phyloP scores from a whole-genome alignment of 2,113 vertebrate genomes.

The Blennius ocellaris region DNA sequence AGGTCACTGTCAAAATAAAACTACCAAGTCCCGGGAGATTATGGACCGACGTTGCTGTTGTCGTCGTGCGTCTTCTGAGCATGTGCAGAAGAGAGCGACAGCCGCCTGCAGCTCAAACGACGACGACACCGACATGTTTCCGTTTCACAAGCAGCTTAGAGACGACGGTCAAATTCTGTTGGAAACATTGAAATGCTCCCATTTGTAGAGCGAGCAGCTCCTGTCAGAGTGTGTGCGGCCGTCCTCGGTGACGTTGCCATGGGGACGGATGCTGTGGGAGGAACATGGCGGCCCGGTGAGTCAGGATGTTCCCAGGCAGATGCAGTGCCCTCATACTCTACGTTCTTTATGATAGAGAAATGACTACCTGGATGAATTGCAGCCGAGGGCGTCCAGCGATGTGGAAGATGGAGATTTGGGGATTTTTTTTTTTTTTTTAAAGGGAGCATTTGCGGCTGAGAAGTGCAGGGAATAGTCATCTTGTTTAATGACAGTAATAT shows the following conservation, averaged over 20 bases:
- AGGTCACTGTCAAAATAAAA: too few relatives aligned
- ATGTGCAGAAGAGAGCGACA: too few relatives aligned
- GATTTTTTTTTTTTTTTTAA: conserved; percentile 38
- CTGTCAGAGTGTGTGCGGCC: conserved; percentile 1
- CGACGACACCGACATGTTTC: too few relatives aligned
- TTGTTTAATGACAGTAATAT: conserved; percentile 63
- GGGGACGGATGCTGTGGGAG: conserved; percentile 37
- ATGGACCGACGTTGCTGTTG: too few relatives aligned
- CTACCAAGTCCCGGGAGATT: too few relatives aligned
- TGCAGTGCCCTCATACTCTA: conserved; percentile 44
- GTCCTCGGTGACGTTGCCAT: conserved; percentile 40
- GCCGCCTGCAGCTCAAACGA: too few relatives aligned
- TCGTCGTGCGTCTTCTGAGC: too few relatives aligned
- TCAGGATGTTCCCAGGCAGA: conserved; percentile 51
- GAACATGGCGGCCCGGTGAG: conserved; percentile 49
- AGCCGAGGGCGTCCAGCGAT: conserved; percentile 28
- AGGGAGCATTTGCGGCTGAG: conserved; percentile 46
- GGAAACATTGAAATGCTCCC: neutral
- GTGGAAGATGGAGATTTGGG: conserved; percentile 60
- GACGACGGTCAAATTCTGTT: too few relatives aligned
- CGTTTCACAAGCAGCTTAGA: too few relatives aligned
- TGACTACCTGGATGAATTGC: conserved; percentile 56
- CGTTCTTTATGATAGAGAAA: conserved; percentile 57
- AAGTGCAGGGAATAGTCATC: conserved; percentile 52
- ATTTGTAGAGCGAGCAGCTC: conserved; percentile 1